phyloP scores from a whole-genome alignment of 2,888 invertebrate genomes.

The Troilus luridus region DNA sequence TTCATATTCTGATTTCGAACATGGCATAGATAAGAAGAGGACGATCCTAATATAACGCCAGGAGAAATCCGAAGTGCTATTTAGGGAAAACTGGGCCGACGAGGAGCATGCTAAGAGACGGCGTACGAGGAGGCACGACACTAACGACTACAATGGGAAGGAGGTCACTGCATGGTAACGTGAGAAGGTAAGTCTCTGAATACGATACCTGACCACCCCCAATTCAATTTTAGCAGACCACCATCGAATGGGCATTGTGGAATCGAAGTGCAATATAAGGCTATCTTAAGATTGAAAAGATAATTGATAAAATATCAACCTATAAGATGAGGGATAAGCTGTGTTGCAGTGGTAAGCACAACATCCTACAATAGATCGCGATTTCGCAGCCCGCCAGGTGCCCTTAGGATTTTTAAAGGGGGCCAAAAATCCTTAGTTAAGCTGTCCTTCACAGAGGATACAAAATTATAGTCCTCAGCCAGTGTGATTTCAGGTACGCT shows the following conservation, averaged over 20 bases:
- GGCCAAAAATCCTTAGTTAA: too few species aligned
- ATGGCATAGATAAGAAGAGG: not conserved
- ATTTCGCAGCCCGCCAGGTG: too few species aligned
- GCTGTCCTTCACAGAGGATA: too few species aligned
- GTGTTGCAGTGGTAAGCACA: too few species aligned
- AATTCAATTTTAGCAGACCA: not conserved
- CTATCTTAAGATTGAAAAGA: too few species aligned
- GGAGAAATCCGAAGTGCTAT: slow-evolving; percentile 27
- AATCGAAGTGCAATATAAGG: not conserved
- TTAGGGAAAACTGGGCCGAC: slow-evolving; percentile 38
- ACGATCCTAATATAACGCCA: slow-evolving; percentile 6
- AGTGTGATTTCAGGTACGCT: too few species aligned
- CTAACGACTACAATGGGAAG: slow-evolving; percentile 25
- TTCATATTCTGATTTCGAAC: not conserved
- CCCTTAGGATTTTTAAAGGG: too few species aligned
- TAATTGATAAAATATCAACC: too few species aligned
- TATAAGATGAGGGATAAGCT: too few species aligned
- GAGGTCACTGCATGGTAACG: not conserved
- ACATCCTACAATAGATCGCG: too few species aligned
- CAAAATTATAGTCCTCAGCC: too few species aligned
- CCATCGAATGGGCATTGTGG: not conserved
- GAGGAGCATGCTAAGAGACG: slow-evolving; percentile 27
- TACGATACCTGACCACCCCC: not conserved
- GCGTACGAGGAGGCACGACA: slow-evolving; percentile 42
- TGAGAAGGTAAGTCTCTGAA: not conserved